These are phyloP conservation scores for Drosophila lacteicornis DNA, from an alignment of 1,140 invertebrate species.

Conservation along the genomic window DNA sequence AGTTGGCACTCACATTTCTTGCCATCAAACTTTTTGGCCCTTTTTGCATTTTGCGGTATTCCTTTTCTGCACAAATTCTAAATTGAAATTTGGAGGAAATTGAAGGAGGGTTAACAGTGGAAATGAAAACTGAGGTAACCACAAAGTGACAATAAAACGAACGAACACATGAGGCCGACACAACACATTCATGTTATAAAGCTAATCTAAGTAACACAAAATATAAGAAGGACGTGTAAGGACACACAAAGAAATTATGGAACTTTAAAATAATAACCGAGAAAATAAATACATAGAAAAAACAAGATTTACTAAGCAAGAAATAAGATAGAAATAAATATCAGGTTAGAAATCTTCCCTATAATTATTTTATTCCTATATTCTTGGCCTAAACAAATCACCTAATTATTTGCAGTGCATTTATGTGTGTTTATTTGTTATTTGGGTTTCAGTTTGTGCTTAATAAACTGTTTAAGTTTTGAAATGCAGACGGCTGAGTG, in stretches of 20 bases:
- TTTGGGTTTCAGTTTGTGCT: slow-evolving; percentile 35
- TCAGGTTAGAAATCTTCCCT: too few relatives aligned
- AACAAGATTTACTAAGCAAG: background rate
- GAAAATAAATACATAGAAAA: background rate
- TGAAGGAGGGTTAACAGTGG: background rate
- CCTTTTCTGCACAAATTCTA: background rate
- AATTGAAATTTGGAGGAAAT: slow-evolving; percentile 15
- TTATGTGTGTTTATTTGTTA: slow-evolving; percentile 5
- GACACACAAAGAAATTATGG: background rate
- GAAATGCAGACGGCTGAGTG: slow-evolving; percentile 48
- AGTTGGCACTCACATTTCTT: background rate
- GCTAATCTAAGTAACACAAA: slow-evolving; percentile 13
- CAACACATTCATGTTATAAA: slow-evolving; percentile 11
- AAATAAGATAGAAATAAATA: background rate
- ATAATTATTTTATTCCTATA: too few relatives aligned
- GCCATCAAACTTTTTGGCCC: background rate
- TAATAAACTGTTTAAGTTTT: slow-evolving; percentile 67
- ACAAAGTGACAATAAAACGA: slow-evolving; percentile 29
- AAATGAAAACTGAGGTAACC: slow-evolving; percentile 31
- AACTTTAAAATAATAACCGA: background rate
- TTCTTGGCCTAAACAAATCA: background rate
- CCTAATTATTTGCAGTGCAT: background rate
- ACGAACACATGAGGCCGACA: slow-evolving; percentile 6
- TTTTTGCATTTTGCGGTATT: slow-evolving; percentile 25
- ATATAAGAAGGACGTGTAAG: background rate